phyloP scores from a whole-genome alignment of 2,113 vertebrate species.

The Percopsis transmontana region DNA sequence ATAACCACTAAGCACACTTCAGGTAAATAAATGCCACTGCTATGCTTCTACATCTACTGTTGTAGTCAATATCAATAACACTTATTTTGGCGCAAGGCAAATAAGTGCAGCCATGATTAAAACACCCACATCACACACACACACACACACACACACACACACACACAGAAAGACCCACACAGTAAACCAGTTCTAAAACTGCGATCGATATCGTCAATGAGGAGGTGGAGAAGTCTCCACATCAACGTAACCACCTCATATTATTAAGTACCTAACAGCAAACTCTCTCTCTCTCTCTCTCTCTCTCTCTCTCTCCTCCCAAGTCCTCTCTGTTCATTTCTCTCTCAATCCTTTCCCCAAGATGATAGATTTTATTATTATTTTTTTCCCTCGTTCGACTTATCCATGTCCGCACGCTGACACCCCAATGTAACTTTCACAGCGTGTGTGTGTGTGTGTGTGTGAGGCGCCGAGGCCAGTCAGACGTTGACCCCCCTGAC shows the following conservation, averaged over 20 bases:
- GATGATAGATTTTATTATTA: no score
- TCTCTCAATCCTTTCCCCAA: constrained; percentile 17
- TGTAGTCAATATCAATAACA: constrained; percentile 51
- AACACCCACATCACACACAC: constrained; percentile 12
- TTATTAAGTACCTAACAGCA: constrained; percentile 88
- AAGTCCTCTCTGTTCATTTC: constrained; percentile 15
- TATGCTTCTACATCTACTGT: constrained; percentile 11
- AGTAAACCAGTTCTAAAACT: constrained; percentile 77
- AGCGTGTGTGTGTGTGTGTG: no score
- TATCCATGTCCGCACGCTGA: constrained; percentile 24
- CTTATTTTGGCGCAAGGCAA: constrained; percentile 66
- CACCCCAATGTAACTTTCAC: no score
- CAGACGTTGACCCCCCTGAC: constrained; percentile 36
- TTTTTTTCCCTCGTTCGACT: no score
- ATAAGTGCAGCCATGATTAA: constrained; percentile 59
- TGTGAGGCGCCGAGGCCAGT: background rate
- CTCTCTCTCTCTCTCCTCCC: constrained; percentile 6
- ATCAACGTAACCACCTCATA: constrained; percentile 85
- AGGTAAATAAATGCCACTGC: no score
- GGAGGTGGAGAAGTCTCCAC: constrained; percentile 83
- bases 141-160: constrained; percentile 8
- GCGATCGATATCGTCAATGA: constrained; percentile 95
- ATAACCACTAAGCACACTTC: no score
- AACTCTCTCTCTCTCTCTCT: constrained; percentile 8
- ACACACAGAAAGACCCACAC: constrained; percentile 23